Evolutionary conservation across 1,140 invertebrate species (phyloP).

Genomic region (Akabosia matsudoensis): DNA sequence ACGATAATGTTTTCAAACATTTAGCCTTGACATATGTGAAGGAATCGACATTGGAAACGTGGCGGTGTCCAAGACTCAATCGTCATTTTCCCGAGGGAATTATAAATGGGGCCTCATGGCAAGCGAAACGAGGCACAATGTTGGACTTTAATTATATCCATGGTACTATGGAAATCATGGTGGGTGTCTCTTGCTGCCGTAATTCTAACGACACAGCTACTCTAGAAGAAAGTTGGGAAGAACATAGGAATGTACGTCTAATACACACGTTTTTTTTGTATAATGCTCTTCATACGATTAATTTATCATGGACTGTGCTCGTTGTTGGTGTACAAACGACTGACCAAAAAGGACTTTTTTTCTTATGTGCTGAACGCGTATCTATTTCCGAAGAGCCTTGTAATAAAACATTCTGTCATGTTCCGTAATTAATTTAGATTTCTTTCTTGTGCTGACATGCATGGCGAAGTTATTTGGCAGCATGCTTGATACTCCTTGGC

Average conservation of each 20-base stretch:
- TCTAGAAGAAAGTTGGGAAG: conserved; percentile 32
- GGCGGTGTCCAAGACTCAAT: conserved; percentile 49
- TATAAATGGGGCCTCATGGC: conserved; percentile 56
- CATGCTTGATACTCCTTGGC: no score
- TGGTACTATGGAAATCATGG: conserved; percentile 39
- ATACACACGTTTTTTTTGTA: no score
- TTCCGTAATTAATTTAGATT: no score
- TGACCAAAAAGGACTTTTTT: no score
- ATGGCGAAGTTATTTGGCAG: no score
- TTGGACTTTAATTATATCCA: conserved; percentile 43
- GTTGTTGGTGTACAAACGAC: no score
- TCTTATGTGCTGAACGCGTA: no score
- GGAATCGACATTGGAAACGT: conserved; percentile 38
- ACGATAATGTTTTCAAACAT: conserved; percentile 59
- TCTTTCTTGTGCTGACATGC: no score
- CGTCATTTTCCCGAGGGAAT: conserved; percentile 53
- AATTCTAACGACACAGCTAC: conserved; percentile 32
- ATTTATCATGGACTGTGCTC: no score
- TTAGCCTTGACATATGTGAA: conserved; percentile 57
- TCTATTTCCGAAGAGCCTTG: no score
- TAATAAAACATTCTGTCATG: no score
- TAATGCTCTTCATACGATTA: no score
- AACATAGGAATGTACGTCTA: conserved; percentile 11
- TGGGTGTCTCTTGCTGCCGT: conserved; percentile 39
- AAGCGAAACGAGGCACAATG: conserved; percentile 52